Percentiles rank a stretch among this genome's conserved stretches.
Conservation (phyloP, 2,113 vertebrate genomes). For the Oenanthe oenanthe region DNA sequence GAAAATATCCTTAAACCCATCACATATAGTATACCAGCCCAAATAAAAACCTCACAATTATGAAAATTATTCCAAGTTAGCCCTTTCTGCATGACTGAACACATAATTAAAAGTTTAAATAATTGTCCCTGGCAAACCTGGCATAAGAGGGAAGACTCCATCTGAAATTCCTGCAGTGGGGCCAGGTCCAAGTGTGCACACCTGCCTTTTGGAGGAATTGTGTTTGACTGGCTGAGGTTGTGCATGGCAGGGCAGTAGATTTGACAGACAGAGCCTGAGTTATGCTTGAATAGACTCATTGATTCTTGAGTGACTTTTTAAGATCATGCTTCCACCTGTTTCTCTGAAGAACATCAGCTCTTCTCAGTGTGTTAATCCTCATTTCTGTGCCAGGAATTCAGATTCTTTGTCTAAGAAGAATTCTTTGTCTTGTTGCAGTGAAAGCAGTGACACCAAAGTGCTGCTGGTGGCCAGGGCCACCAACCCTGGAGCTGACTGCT, state of each 20-base stretch:
- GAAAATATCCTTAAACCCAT: neutral
- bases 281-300: neutral
- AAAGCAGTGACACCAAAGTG: rapidly evolving
- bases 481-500: rapidly evolving
- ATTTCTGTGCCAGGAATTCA: neutral
- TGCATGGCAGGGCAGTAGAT: neutral
- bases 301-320: neutral
- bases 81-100: neutral
- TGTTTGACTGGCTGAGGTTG: neutral
- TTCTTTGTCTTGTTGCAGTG: neutral
- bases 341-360: neutral
- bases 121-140: neutral
- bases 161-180: neutral
- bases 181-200: neutral
- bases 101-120: neutral
- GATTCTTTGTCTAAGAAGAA: neutral
- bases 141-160: neutral
- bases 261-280: neutral
- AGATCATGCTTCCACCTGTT: neutral
- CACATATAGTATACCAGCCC: neutral
- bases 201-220: neutral
- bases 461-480: neutral
- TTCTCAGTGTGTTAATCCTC: neutral
- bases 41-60: neutral
- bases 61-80: neutral